These are phyloP conservation scores for Zeugodacus cucurbitae DNA, from an alignment of 1,140 invertebrate species.

Conservation along the genomic window DNA sequence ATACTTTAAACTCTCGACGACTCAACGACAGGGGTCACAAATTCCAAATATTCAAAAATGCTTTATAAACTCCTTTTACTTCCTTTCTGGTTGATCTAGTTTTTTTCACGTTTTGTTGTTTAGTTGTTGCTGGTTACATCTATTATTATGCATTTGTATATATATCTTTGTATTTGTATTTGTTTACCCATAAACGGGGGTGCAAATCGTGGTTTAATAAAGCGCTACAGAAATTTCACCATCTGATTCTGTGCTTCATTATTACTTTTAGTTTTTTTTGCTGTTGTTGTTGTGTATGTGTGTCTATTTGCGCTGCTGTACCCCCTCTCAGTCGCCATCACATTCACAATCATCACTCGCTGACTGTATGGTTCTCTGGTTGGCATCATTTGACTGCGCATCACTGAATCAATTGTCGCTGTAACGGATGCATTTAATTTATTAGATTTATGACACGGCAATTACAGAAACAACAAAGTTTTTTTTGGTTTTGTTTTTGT, in stretches of 20 bases:
- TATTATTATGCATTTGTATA: background rate
- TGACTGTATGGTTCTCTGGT: background rate
- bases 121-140: slow-evolving; percentile 29
- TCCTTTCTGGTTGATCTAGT: background rate
- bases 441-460: slow-evolving; percentile 42
- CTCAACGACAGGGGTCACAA: slow-evolving; percentile 20
- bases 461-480: slow-evolving; percentile 26
- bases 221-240: background rate
- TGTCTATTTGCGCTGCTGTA: too few relatives aligned
- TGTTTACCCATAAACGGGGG: background rate
- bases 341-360: background rate
- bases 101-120: background rate
- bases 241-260: background rate
- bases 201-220: slow-evolving; percentile 34
- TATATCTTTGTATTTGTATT: background rate
- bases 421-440: slow-evolving; percentile 46
- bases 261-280: background rate
- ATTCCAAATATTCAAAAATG: slow-evolving; percentile 7
- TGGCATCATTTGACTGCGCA: slow-evolving; percentile 32
- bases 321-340: background rate
- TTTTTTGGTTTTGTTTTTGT: background rate
- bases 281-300: background rate
- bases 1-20: slow-evolving; percentile 8
- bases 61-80: background rate
- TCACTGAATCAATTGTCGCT: slow-evolving; percentile 39